A percentile compares a stretch with the other conserved stretches of the same genome.
phyloP scores from a whole-genome alignment of 2,888 invertebrate species.

The Lasioglossum vierecki region DNA sequence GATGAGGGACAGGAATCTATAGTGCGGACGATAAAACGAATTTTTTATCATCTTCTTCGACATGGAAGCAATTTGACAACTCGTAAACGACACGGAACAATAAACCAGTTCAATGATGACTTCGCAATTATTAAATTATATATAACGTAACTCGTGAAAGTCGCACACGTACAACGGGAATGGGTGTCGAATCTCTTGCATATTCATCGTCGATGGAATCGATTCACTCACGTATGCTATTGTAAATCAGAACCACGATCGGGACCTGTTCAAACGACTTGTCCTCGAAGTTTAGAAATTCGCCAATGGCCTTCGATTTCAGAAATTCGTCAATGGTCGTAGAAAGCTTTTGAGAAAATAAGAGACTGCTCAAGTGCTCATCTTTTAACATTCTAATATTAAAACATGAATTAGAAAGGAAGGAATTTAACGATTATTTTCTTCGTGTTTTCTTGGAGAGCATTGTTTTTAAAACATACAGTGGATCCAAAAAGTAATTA shows the following conservation, averaged over 20 bases:
- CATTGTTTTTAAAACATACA: too few relatives aligned
- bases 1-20: background rate
- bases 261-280: slow-evolving; percentile 29
- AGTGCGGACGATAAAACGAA: background rate
- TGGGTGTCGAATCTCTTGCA: background rate
- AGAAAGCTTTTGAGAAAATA: background rate
- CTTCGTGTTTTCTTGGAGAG: too few relatives aligned
- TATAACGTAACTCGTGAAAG: slow-evolving; percentile 17
- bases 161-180: background rate
- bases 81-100: slow-evolving; percentile 7
- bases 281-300: slow-evolving; percentile 24
- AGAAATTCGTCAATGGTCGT: background rate
- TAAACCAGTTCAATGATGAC: slow-evolving; percentile 6
- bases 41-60: background rate
- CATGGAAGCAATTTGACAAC: slow-evolving; percentile 16
- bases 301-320: background rate
- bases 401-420: background rate
- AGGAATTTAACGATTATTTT: background rate
- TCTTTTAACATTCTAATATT: background rate
- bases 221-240: slow-evolving; percentile 36
- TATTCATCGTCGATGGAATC: slow-evolving; percentile 36
- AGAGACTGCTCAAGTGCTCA: background rate
- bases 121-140: slow-evolving; percentile 27
- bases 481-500: too few relatives aligned
- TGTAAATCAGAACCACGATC: slow-evolving; percentile 29